Conservation (phyloP, 2,888 invertebrate species). For the Drosophila aldrichi region DNA sequence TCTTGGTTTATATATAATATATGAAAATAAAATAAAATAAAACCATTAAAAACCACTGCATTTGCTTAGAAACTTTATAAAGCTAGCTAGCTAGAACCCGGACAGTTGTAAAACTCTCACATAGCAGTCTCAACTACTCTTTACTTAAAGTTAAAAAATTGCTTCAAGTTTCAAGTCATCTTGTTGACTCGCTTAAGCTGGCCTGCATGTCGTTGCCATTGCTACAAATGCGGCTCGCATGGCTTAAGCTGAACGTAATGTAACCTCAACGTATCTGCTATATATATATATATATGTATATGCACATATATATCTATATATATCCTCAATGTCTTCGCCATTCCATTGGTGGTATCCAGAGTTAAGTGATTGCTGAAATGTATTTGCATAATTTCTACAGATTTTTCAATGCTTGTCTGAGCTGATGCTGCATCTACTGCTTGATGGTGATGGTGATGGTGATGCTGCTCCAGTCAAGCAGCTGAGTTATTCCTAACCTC, state of each 20-base stretch:
- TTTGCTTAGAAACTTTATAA: background rate
- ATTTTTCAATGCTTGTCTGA: conserved; percentile 75
- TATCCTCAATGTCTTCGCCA: conserved; percentile 1
- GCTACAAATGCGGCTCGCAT: conserved; percentile 6
- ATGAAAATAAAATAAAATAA: background rate
- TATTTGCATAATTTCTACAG: conserved; percentile 81
- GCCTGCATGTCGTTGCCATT: conserved; percentile 2
- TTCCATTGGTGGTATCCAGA: conserved; percentile 38
- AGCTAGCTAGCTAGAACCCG: background rate
- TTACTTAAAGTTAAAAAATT: background rate
- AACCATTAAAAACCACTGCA: background rate
- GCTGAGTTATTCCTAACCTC: conserved; percentile 32
- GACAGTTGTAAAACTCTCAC: background rate
- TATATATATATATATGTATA: background rate
- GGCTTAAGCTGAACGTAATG: conserved; percentile 8
- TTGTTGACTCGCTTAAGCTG: conserved; percentile 31
- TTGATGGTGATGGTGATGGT: conserved; percentile 46
- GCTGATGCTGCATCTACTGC: conserved; percentile 35
- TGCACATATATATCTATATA: background rate
- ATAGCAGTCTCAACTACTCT: background rate
- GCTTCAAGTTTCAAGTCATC: conserved; percentile 20
- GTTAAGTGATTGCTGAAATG: conserved; percentile 81
- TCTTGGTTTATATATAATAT: too few species aligned
- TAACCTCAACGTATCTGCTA: background rate
- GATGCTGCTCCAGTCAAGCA: conserved; percentile 19